Evolutionary conservation across 2,113 vertebrate species (phyloP).

Genomic region (Erpornis zantholeuca): DNA sequence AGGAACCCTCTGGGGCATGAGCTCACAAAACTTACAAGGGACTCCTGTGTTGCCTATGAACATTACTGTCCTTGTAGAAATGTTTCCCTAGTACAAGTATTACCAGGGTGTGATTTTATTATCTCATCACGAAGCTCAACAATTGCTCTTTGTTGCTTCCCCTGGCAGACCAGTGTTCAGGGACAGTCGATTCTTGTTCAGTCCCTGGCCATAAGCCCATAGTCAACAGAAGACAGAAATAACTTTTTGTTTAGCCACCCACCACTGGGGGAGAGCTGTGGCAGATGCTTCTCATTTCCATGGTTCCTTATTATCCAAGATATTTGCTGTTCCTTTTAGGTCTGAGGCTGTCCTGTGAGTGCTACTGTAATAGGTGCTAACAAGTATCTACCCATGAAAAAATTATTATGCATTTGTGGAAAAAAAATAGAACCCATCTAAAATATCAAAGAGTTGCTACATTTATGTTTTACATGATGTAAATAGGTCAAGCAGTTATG

Average conservation of each 20-base stretch:
- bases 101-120: background rate
- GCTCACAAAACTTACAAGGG: background rate
- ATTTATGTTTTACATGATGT: background rate
- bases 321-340: background rate
- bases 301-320: background rate
- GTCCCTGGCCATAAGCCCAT: background rate
- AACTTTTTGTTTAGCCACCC: background rate
- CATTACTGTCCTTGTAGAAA: background rate
- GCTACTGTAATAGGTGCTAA: background rate
- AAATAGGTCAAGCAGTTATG: background rate
- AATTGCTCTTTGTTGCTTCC: conserved; percentile 14
- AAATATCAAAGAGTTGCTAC: background rate
- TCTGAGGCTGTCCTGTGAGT: background rate
- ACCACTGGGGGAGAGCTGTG: background rate
- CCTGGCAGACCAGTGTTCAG: background rate
- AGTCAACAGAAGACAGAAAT: background rate
- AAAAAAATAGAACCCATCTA: background rate
- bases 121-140: background rate
- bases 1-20: background rate
- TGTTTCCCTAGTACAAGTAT: background rate
- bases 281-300: background rate
- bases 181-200: background rate
- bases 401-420: background rate
- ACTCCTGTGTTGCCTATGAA: background rate
- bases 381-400: background rate